Percentiles rank a stretch among this genome's conserved stretches.
Conservation (phyloP, 1,140 invertebrate species). For the Planococcus citri region DNA sequence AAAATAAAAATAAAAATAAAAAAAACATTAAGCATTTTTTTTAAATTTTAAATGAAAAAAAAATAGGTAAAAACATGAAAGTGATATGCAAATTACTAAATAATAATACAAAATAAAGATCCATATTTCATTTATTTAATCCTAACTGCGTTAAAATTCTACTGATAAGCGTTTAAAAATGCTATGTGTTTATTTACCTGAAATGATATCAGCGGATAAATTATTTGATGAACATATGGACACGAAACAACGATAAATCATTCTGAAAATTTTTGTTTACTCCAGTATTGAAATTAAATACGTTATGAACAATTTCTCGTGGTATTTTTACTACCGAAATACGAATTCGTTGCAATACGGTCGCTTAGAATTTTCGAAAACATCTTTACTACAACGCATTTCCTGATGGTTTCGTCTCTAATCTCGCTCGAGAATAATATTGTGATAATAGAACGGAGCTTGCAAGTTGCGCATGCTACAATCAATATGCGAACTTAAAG, state of each 20-base stretch:
- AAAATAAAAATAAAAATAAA: too few relatives aligned
- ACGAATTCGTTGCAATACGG: not conserved
- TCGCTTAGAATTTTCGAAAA: not conserved
- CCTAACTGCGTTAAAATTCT: too few relatives aligned
- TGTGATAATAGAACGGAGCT: not conserved
- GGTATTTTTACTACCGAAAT: not conserved
- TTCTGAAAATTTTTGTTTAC: not conserved
- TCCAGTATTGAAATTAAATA: too few relatives aligned
- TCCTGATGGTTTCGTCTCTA: constrained; percentile 6
- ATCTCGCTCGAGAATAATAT: not conserved
- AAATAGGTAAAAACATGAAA: too few relatives aligned
- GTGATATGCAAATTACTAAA: too few relatives aligned
- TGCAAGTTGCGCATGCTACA: not conserved
- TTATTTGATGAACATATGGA: not conserved
- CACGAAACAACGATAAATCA: not conserved
- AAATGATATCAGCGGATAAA: too few relatives aligned
- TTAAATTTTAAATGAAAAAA: too few relatives aligned
- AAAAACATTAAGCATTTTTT: too few relatives aligned
- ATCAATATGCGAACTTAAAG: not conserved
- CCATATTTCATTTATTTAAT: too few relatives aligned
- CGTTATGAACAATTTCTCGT: not conserved
- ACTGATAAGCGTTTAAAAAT: too few relatives aligned
- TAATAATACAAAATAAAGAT: too few relatives aligned
- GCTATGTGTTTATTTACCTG: too few relatives aligned
- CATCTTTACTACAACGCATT: not conserved